phyloP scores from a whole-genome alignment of 64 coral and sea anemone species.

The Pachyseris speciosa region DNA sequence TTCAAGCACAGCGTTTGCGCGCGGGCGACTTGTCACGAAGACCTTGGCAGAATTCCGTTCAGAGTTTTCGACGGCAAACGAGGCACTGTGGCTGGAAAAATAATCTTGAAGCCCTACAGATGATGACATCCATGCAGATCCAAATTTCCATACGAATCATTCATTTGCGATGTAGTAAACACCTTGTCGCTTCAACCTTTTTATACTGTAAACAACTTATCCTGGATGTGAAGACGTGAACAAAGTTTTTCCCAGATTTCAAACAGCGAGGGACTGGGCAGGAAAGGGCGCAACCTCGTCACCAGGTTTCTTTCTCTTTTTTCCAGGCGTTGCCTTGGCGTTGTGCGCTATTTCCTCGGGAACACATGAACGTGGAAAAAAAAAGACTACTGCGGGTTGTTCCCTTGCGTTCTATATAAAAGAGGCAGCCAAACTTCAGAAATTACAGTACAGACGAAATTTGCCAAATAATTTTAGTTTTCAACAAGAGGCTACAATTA shows the following conservation, averaged over 20 bases:
- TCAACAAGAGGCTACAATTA: no score
- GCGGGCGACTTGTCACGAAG: not conserved
- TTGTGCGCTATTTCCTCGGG: no score
- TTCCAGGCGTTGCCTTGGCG: no score
- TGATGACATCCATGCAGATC: not conserved
- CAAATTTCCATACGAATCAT: not conserved
- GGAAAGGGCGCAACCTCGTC: not conserved
- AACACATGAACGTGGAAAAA: no score
- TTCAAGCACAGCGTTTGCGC: not conserved
- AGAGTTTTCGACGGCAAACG: not conserved
- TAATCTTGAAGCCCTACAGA: not conserved
- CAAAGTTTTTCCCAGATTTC: not conserved
- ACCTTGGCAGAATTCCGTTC: not conserved
- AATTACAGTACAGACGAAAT: no score
- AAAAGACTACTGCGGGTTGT: no score
- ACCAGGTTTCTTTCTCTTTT: not conserved
- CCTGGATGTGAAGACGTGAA: constrained; percentile 3
- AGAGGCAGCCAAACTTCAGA: no score
- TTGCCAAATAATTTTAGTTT: no score
- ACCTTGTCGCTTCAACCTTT: not conserved
- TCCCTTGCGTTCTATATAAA: no score
- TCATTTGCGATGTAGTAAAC: not conserved
- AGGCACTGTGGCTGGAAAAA: not conserved
- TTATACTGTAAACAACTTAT: constrained; percentile 42
- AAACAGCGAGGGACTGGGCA: not conserved